Conservation (phyloP, 2,113 vertebrate species). For the Xiphophorus maculatus region DNA sequence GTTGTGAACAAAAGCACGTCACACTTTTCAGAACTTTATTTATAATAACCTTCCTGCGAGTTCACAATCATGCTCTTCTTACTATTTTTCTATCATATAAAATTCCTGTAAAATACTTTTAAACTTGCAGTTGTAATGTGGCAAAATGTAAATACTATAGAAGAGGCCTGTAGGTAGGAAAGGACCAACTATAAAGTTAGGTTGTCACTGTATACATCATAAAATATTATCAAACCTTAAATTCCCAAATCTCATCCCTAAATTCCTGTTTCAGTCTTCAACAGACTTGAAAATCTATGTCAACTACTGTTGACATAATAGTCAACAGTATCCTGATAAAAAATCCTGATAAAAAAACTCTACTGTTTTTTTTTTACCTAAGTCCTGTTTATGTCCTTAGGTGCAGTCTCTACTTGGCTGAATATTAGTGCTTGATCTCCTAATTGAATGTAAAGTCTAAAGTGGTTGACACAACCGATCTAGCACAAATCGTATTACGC, state of each 20-base stretch:
- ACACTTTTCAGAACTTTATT: no score
- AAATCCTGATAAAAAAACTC: neutral
- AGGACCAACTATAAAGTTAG: neutral
- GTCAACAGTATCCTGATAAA: no score
- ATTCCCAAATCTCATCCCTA: neutral
- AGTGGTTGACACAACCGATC: constrained; percentile 5
- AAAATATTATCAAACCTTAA: neutral
- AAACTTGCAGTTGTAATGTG: neutral
- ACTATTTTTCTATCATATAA: neutral
- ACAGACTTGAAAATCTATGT: neutral
- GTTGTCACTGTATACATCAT: neutral
- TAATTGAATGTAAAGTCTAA: constrained; percentile 1
- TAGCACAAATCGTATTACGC: constrained; percentile 10
- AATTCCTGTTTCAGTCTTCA: neutral
- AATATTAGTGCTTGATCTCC: neutral
- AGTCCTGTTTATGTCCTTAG: neutral
- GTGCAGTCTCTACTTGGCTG: neutral
- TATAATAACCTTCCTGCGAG: no score
- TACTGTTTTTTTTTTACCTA: no score
- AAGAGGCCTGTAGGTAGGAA: neutral
- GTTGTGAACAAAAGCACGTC: no score
- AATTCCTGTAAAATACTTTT: neutral
- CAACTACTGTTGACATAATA: neutral
- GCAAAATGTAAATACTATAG: neutral
- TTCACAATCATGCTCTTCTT: neutral